Evolutionary conservation across 2,888 invertebrate species (phyloP).

Genomic region (Cheiracanthium punctorium): DNA sequence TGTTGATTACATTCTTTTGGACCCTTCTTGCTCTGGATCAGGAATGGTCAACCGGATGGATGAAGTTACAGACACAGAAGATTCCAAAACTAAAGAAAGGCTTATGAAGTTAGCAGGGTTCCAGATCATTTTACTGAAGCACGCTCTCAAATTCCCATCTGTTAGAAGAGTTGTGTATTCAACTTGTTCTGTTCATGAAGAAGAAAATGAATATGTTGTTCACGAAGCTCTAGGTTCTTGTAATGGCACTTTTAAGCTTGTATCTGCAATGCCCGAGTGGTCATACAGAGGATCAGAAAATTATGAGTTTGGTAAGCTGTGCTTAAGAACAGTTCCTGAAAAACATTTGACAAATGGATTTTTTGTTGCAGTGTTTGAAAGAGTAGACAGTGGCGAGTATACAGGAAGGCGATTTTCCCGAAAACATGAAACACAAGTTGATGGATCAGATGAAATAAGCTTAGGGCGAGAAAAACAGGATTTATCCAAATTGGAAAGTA

Average conservation of each 20-base stretch:
- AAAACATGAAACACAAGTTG: no score
- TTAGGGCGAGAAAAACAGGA: no score
- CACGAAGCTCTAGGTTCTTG: conserved; percentile 81
- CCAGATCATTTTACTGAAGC: conserved; percentile 88
- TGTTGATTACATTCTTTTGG: conserved; percentile 93
- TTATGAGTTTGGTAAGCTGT: conserved; percentile 79
- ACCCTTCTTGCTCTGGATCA: conserved; percentile 97
- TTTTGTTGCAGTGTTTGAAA: conserved; percentile 91
- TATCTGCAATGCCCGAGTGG: conserved; percentile 72
- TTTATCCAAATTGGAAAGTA: no score
- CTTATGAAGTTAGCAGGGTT: conserved; percentile 78
- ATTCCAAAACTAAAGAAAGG: conserved; percentile 75
- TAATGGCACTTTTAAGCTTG: conserved; percentile 75
- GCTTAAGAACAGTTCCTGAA: conserved; percentile 86
- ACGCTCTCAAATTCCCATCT: conserved; percentile 90
- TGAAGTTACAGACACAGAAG: conserved; percentile 76
- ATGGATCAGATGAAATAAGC: no score
- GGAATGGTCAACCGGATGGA: conserved; percentile 81
- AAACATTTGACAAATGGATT: conserved; percentile 92
- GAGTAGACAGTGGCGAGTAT: no score
- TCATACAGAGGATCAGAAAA: conserved; percentile 73
- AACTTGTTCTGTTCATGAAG: conserved; percentile 91
- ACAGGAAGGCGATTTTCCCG: no score
- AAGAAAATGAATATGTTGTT: conserved; percentile 95
- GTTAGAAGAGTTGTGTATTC: conserved; percentile 94